These are phyloP conservation scores for Drosophila longiperda DNA, from an alignment of 2,888 invertebrate genomes.

Conservation along the genomic window DNA sequence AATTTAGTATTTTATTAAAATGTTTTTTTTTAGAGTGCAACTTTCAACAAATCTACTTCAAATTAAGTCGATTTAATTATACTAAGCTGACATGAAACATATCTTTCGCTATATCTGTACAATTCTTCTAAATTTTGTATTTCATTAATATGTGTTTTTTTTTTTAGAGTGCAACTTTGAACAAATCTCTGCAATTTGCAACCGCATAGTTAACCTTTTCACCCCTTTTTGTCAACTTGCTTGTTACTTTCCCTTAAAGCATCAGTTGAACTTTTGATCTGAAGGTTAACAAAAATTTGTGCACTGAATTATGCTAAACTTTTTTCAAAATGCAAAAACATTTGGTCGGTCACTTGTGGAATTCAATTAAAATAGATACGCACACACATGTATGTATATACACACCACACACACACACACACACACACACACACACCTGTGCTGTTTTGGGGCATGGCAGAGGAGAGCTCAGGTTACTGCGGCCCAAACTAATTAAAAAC, in stretches of 20 bases:
- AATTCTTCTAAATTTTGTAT: background rate
- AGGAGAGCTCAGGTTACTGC: slow-evolving; percentile 52
- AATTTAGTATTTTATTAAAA: too few species aligned
- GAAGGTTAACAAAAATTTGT: slow-evolving; percentile 9
- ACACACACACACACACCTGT: background rate
- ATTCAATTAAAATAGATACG: slow-evolving; percentile 72
- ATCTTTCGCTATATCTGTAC: background rate
- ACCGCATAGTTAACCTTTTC: background rate
- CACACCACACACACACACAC: slow-evolving; percentile 1
- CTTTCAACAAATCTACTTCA: too few species aligned
- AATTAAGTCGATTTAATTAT: background rate
- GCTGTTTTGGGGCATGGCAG: background rate
- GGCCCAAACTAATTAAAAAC: slow-evolving; percentile 76
- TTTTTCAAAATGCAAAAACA: slow-evolving; percentile 58
- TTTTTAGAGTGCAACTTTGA: background rate
- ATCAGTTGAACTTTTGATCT: slow-evolving; percentile 9
- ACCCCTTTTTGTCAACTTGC: background rate
- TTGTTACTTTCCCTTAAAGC: background rate
- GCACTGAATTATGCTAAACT: slow-evolving; percentile 57
- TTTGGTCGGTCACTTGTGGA: slow-evolving; percentile 54
- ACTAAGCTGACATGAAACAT: background rate
- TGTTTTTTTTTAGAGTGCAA: too few species aligned
- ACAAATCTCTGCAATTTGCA: background rate
- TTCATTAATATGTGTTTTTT: background rate
- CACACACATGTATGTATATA: background rate